Conservation (phyloP, 2,888 invertebrate genomes). For the Phymatocera aterrima region DNA sequence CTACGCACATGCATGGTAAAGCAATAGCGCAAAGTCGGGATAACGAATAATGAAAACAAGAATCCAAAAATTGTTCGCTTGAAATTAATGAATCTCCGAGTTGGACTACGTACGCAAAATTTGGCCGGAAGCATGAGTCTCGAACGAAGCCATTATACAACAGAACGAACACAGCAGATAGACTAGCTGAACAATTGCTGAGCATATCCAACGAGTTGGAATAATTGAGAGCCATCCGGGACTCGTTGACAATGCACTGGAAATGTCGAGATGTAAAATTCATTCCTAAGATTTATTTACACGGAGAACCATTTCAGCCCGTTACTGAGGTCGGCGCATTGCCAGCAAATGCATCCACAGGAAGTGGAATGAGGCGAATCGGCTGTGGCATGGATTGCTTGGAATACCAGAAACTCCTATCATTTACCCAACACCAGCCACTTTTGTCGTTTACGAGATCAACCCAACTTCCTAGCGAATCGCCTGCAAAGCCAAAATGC, state of each 20-base stretch:
- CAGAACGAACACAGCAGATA: neutral
- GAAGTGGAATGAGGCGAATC: neutral
- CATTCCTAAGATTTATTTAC: conserved; percentile 24
- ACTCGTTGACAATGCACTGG: conserved; percentile 18
- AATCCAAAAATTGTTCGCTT: neutral
- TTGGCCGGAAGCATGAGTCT: neutral
- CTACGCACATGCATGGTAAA: neutral
- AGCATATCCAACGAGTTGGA: conserved; percentile 9
- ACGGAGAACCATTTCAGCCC: neutral
- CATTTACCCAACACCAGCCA: conserved; percentile 28
- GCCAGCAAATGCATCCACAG: conserved; percentile 20
- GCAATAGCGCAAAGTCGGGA: neutral
- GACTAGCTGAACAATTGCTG: neutral
- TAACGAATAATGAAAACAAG: neutral
- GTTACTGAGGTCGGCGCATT: conserved; percentile 1
- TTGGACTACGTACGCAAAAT: neutral
- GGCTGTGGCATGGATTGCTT: neutral
- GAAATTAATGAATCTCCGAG: neutral
- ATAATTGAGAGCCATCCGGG: neutral
- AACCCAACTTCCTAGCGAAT: conserved; percentile 9
- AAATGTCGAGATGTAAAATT: conserved; percentile 21
- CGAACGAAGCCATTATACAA: neutral
- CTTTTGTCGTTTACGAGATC: conserved; percentile 19
- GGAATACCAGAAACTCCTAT: conserved; percentile 32
- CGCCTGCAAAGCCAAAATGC: conserved; percentile 22